Percentiles rank a stretch among this genome's conserved stretches.
These are phyloP conservation scores for Cinclus mexicanus DNA, from an alignment of 2,113 vertebrate genomes.

Conservation along the genomic window DNA sequence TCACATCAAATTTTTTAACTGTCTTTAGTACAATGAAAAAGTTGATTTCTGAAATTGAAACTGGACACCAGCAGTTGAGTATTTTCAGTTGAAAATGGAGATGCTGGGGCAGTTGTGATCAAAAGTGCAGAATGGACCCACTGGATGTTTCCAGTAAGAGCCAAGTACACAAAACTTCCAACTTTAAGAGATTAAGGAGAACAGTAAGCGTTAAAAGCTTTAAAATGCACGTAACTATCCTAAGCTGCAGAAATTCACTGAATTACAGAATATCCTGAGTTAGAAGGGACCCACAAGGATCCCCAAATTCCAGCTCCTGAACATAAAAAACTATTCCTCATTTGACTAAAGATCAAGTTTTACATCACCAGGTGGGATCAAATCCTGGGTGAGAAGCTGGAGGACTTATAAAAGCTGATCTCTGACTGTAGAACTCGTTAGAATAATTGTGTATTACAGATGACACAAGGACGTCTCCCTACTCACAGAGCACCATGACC, in stretches of 20 bases:
- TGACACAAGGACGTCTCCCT: background rate
- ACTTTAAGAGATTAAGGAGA: background rate
- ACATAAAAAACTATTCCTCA: background rate
- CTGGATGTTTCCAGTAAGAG: background rate
- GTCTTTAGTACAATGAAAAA: background rate
- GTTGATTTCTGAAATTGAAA: background rate
- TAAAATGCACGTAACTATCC: background rate
- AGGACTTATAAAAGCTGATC: background rate
- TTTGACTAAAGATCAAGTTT: background rate
- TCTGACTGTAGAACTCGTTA: background rate
- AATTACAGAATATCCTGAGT: background rate
- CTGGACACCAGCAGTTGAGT: background rate
- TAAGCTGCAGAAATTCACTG: background rate
- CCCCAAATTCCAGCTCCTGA: background rate
- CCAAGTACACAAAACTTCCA: background rate
- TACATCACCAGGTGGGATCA: accelerated
- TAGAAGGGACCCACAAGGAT: background rate
- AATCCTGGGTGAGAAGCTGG: background rate
- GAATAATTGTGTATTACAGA: background rate
- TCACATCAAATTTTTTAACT: background rate
- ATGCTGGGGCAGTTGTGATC: background rate
- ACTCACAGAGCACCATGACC: background rate
- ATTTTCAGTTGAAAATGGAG: background rate
- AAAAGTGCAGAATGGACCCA: background rate
- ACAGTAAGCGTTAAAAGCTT: background rate